Evolutionary conservation across 2,797 vertebrate species (phyloP), one percentile per base, ranked within the genome.

Genomic region (Danio tinwini): DNA sequence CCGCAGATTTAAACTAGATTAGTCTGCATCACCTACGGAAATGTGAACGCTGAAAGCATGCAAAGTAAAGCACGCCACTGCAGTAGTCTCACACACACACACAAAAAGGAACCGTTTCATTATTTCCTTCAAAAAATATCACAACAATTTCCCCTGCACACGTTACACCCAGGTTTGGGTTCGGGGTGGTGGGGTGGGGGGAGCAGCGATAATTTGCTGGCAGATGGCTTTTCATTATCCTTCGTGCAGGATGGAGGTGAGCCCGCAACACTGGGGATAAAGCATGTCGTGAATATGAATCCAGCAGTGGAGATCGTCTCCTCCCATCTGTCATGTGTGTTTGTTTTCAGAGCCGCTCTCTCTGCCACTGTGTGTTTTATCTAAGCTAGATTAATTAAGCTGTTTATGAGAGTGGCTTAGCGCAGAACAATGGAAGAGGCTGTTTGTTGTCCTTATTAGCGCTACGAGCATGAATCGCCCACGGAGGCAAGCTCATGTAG

Each of bases 161-260:
- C 47, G 16, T 16, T 19, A 69, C 14, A 3, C 13, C 53, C 44
- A 59, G 39, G 50, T 65, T 52, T 75, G n/a, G 17, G 74, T 29
- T 64, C 37, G 69, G 17, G 52, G 29, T 29, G 29, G 29, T 29
- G 29, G 29, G n/a, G n/a, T n/a, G n/a, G n/a, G 58, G 58, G 63
- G 71, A 29, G 45, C 17, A 5, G 39, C 10, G 39, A 52, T 68
- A 76, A 78, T 82, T 72, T 58, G 58, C 76, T 64, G 80, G 73
- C 84, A 83, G 82, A 85, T 85, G 84, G 84, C 76, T 65, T 85
- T 85, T 82, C 80, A 82, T 83, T 83, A 83, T 82, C 76, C 21
- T 45, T 65, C 62, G 14, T 59, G 68, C 73, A 69, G 55, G 80
- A 85, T 73, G 75, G 84, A 56, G 81, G 63, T 67, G 69, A 68